phyloP scores from a whole-genome alignment of 1,140 invertebrate species.

The Pseudoatta argentina region DNA sequence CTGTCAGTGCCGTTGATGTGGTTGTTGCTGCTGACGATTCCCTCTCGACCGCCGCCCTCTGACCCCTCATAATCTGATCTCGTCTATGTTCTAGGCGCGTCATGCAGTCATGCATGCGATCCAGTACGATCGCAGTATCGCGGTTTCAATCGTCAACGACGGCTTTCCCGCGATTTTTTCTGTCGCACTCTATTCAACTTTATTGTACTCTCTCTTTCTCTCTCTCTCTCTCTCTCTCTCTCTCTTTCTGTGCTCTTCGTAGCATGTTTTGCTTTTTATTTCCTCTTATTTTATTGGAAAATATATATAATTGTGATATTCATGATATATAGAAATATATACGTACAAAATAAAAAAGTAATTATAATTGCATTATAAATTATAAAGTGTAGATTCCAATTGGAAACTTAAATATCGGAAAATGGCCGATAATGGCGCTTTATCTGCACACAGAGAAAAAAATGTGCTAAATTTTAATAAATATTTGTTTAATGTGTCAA shows the following conservation, averaged over 20 bases:
- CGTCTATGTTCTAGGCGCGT: not conserved
- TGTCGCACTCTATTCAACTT: not conserved
- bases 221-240: not conserved
- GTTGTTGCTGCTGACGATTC: not conserved
- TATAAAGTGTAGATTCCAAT: not conserved
- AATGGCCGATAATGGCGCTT: no score
- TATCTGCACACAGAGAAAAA: no score
- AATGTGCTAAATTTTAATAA: no score
- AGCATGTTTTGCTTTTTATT: not conserved
- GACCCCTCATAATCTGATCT: constrained; percentile 30
- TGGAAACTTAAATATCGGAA: not conserved
- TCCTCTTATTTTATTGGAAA: not conserved
- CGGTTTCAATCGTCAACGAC: not conserved
- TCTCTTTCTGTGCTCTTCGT: not conserved
- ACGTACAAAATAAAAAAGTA: not conserved
- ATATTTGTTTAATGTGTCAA: no score
- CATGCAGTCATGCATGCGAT: not conserved
- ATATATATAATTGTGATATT: no score
- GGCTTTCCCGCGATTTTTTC: not conserved
- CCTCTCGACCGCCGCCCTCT: not conserved
- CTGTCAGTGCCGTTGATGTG: not conserved
- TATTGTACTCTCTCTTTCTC: not conserved
- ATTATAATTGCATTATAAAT: not conserved
- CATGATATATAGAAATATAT: not conserved
- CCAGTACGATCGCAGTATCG: not conserved